A percentile compares a stretch with the other conserved stretches of the same genome.
These are phyloP conservation scores for Siniperca knerii DNA, from an alignment of 2,113 vertebrate species.

Conservation along the genomic window DNA sequence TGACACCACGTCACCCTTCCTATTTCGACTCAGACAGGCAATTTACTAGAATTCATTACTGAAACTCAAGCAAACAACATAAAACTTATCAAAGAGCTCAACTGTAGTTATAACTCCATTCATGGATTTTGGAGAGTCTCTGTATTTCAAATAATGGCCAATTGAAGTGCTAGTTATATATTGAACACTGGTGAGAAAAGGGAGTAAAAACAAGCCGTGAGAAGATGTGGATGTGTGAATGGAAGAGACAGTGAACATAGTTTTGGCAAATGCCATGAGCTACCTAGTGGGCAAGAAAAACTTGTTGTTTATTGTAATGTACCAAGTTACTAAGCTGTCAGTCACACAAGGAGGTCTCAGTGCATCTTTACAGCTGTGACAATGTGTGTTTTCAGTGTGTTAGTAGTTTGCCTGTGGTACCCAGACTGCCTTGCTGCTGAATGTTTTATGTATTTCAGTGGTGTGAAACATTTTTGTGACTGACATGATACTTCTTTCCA, in stretches of 20 bases:
- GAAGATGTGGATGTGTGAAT: conserved; percentile 44
- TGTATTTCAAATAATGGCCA: conserved; percentile 7
- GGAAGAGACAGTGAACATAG: conserved; percentile 60
- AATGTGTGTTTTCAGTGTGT: conserved; percentile 30
- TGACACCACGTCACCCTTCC: conserved; percentile 52
- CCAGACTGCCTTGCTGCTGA: neutral
- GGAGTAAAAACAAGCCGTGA: conserved; percentile 28
- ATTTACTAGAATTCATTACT: conserved; percentile 52
- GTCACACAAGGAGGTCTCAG: conserved; percentile 39
- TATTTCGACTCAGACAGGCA: conserved; percentile 47
- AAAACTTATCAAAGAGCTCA: conserved; percentile 25
- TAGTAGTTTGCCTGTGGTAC: conserved; percentile 10
- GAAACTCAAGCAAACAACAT: conserved; percentile 42
- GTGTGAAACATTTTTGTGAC: neutral
- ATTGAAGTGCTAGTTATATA: conserved; percentile 7
- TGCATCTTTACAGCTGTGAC: conserved; percentile 46
- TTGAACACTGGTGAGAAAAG: conserved; percentile 27
- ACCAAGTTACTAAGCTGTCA: conserved; percentile 50
- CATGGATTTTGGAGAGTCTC: neutral
- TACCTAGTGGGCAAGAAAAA: conserved; percentile 55
- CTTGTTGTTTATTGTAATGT: conserved; percentile 40
- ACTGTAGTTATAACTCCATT: neutral
- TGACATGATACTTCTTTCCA: neutral
- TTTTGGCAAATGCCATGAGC: conserved; percentile 62
- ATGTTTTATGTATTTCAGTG: neutral